phyloP scores from a whole-genome alignment of 2,888 invertebrate genomes.

The Pimpla rufipes region DNA sequence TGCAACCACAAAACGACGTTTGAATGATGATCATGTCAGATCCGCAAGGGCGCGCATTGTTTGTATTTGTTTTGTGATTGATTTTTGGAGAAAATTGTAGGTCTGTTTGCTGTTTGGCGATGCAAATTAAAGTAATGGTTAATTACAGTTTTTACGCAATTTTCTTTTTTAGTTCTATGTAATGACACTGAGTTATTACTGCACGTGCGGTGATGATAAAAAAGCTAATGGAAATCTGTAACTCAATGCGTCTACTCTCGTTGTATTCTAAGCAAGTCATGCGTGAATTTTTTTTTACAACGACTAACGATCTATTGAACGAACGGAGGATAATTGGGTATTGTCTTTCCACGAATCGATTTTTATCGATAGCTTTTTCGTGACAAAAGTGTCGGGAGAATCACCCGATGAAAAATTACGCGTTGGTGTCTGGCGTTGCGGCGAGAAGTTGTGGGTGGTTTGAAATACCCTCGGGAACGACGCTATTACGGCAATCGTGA shows the following conservation, averaged over 20 bases:
- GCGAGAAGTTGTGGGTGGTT: neutral
- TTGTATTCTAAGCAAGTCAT: neutral
- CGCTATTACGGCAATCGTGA: constrained; percentile 23
- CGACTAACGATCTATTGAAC: neutral
- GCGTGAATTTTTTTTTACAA: neutral
- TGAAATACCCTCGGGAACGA: constrained; percentile 5
- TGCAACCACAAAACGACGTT: too few relatives aligned
- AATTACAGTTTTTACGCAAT: too few relatives aligned
- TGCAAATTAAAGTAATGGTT: too few relatives aligned
- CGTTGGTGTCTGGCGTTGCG: neutral
- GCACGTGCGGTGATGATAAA: neutral
- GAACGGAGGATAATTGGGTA: neutral
- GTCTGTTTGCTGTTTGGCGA: too few relatives aligned
- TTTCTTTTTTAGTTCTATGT: too few relatives aligned
- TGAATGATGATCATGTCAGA: too few relatives aligned
- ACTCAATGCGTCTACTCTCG: neutral
- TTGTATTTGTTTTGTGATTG: too few relatives aligned
- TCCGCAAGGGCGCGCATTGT: too few relatives aligned
- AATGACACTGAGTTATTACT: neutral
- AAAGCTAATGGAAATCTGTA: neutral
- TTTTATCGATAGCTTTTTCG: constrained; percentile 4
- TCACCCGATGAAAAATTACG: neutral
- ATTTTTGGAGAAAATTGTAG: too few relatives aligned
- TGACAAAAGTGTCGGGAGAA: neutral
- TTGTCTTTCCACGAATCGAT: neutral